A percentile compares a stretch with the other conserved stretches of the same genome.
Evolutionary conservation across 2,888 invertebrate genomes (phyloP).

Genomic region (Terebella lapidaria): DNA sequence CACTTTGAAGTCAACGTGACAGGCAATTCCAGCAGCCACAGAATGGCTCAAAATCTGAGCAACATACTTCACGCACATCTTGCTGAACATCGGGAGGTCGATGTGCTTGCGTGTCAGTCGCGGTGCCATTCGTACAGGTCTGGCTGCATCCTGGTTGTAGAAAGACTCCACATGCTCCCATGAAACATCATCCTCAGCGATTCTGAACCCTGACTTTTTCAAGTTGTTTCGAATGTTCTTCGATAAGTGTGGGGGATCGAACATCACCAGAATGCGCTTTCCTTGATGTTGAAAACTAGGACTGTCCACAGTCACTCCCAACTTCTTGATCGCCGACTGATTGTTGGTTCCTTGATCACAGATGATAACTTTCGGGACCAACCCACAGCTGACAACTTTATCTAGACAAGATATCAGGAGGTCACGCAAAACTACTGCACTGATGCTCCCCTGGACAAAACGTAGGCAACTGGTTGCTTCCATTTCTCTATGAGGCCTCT

Average conservation of each 20-base stretch:
- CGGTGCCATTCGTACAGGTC: too few relatives aligned
- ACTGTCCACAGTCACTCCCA: not conserved
- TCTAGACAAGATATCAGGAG: not conserved
- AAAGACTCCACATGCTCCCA: conserved; percentile 6
- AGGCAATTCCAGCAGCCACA: conserved; percentile 8
- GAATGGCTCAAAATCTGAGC: conserved; percentile 11
- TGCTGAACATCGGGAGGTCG: not conserved
- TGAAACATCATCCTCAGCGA: not conserved
- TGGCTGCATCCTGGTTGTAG: too few relatives aligned
- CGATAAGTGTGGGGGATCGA: not conserved
- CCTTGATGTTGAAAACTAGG: not conserved
- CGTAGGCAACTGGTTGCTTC: not conserved
- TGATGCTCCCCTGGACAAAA: not conserved
- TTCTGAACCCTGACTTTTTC: conserved; percentile 3
- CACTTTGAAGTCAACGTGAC: not conserved
- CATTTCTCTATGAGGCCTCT: not conserved
- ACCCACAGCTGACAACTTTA: not conserved
- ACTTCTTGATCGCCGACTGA: not conserved
- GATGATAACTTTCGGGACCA: not conserved
- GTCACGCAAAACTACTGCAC: not conserved
- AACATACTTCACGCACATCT: conserved; percentile 1
- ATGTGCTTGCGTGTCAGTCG: not conserved
- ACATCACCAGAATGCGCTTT: not conserved
- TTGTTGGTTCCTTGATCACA: not conserved
- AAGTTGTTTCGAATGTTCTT: conserved; percentile 13